A percentile compares a stretch with the other conserved stretches of the same genome.
phyloP scores from a whole-genome alignment of 2,797 vertebrate species.

The Syngnathus acus region DNA sequence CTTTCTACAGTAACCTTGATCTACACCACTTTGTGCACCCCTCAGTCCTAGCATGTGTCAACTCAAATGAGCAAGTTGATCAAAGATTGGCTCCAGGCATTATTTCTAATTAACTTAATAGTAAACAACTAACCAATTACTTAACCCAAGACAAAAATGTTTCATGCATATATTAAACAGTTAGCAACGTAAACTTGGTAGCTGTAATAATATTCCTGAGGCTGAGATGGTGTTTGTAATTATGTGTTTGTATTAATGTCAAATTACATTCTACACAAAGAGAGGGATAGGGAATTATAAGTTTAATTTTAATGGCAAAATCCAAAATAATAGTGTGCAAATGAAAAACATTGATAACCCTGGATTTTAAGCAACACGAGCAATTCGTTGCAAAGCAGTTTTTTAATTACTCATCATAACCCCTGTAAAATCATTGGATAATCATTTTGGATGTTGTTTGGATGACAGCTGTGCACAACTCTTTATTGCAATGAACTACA shows the following conservation, averaged over 20 bases:
- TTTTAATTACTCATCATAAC: constrained; percentile 31
- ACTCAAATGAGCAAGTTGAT: neutral
- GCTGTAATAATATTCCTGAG: neutral
- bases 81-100: neutral
- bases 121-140: neutral
- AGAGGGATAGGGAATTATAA: constrained; percentile 26
- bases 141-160: neutral
- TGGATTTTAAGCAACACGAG: constrained; percentile 44
- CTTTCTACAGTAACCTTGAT: neutral
- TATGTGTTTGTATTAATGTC: neutral
- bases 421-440: constrained; percentile 46
- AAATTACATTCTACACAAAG: neutral
- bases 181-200: neutral
- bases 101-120: neutral
- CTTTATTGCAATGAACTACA: constrained; percentile 35
- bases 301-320: constrained; percentile 61
- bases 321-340: constrained; percentile 57
- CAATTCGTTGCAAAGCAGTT: constrained; percentile 44
- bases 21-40: constrained; percentile 4
- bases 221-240: neutral
- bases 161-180: neutral
- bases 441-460: constrained; percentile 22
- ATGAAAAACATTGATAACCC: constrained; percentile 51
- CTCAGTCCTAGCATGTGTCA: constrained; percentile 64
- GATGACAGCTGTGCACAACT: constrained; percentile 25